Conservation (phyloP, 1,140 invertebrate genomes). For the Prorops nasuta region DNA sequence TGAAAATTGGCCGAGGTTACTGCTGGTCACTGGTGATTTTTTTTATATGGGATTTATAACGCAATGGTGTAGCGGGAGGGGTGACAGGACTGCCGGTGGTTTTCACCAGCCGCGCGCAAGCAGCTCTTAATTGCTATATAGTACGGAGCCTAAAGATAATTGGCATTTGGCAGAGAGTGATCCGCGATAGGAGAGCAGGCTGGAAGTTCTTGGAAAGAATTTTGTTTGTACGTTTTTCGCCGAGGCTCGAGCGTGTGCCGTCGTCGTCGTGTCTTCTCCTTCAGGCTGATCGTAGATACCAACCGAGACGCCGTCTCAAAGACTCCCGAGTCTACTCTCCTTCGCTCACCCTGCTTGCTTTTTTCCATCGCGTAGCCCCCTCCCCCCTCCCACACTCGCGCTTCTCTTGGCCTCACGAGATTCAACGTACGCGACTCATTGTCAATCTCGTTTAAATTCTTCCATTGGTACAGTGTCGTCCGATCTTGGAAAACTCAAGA, state of each 20-base stretch:
- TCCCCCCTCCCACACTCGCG: constrained; percentile 1
- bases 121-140: constrained; percentile 32
- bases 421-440: too few species aligned
- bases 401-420: constrained; percentile 10
- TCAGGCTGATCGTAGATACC: constrained; percentile 38
- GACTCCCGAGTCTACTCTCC: constrained; percentile 5
- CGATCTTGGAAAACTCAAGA: too few species aligned
- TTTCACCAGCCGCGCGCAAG: constrained; percentile 7
- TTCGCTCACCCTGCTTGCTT: neutral
- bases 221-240: constrained; percentile 37
- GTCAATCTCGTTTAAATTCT: too few species aligned
- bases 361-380: neutral
- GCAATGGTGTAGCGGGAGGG: too few species aligned
- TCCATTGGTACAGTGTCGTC: too few species aligned
- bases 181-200: constrained; percentile 31
- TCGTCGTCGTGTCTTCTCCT: constrained; percentile 17
- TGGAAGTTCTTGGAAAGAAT: constrained; percentile 38
- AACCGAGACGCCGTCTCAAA: constrained; percentile 26
- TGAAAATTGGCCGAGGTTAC: too few species aligned
- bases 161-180: constrained; percentile 39
- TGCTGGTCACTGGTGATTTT: too few species aligned
- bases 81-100: too few species aligned
- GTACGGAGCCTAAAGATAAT: constrained; percentile 36
- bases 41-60: too few species aligned
- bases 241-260: constrained; percentile 20